Percentiles rank a stretch among this genome's conserved stretches.
phyloP scores from a whole-genome alignment of 2,888 invertebrate genomes.

The Drosophila gaucha region DNA sequence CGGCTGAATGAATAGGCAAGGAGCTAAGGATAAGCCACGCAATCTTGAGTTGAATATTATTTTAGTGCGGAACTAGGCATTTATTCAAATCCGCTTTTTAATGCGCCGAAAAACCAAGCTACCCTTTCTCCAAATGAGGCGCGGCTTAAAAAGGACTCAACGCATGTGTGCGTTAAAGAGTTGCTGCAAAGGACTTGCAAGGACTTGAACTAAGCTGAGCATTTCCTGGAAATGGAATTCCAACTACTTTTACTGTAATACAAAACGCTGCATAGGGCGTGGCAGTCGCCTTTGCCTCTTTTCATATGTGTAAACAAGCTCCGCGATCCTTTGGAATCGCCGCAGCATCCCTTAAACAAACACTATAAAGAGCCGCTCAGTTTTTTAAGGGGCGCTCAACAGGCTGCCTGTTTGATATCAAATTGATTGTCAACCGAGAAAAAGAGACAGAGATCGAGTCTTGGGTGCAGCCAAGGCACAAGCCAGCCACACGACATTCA shows the following conservation, averaged over 20 bases:
- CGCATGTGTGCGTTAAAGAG: slow-evolving; percentile 40
- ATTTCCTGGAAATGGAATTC: slow-evolving; percentile 32
- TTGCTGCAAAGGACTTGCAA: slow-evolving; percentile 43
- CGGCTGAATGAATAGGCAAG: slow-evolving; percentile 30
- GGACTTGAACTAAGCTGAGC: slow-evolving; percentile 25
- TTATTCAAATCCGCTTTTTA: slow-evolving; percentile 63
- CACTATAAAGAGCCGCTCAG: slow-evolving; percentile 6
- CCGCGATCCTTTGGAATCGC: slow-evolving; percentile 14
- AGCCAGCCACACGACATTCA: slow-evolving; percentile 53
- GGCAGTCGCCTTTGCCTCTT: slow-evolving; percentile 27
- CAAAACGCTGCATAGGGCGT: slow-evolving; percentile 33
- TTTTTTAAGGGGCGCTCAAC: slow-evolving; percentile 51
- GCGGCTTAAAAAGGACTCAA: slow-evolving; percentile 25
- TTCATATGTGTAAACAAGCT: slow-evolving; percentile 53
- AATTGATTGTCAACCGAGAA: slow-evolving; percentile 53
- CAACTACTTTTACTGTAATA: neutral
- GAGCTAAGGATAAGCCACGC: slow-evolving; percentile 40
- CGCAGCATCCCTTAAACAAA: slow-evolving; percentile 60
- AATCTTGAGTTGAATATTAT: slow-evolving; percentile 36
- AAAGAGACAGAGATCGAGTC: slow-evolving; percentile 8
- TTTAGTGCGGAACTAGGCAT: slow-evolving; percentile 27
- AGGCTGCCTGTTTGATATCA: slow-evolving; percentile 67
- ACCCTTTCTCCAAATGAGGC: slow-evolving; percentile 61
- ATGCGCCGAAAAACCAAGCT: slow-evolving; percentile 47
- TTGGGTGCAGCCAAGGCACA: slow-evolving; percentile 51